Conservation (phyloP, 2,113 vertebrate species). For the Scortum barcoo region DNA sequence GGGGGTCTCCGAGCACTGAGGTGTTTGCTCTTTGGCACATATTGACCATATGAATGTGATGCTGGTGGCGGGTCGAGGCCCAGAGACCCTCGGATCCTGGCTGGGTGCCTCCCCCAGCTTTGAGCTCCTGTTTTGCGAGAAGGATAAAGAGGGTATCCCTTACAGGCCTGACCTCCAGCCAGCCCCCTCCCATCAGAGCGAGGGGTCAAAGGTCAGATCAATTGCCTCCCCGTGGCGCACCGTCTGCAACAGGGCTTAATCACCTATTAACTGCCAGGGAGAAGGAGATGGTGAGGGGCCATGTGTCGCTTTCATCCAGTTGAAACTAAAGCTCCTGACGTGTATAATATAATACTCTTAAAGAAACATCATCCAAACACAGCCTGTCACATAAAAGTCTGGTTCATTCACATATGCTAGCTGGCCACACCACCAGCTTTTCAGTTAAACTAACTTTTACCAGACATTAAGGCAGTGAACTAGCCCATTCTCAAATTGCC, state of each 20-base stretch:
- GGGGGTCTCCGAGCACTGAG: slow-evolving; percentile 38
- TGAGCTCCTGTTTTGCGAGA: slow-evolving; percentile 93
- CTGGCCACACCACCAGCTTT: too few species aligned
- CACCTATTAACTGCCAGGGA: slow-evolving; percentile 91
- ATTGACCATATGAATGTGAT: slow-evolving; percentile 76
- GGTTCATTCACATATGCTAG: neutral
- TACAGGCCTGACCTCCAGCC: slow-evolving; percentile 96
- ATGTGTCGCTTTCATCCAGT: slow-evolving; percentile 51
- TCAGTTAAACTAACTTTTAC: too few species aligned
- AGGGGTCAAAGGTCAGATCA: slow-evolving; percentile 91
- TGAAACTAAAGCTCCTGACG: slow-evolving; percentile 28
- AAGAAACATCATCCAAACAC: too few species aligned
- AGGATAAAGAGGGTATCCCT: slow-evolving; percentile 98
- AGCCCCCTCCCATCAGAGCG: slow-evolving; percentile 85
- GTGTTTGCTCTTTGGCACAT: slow-evolving; percentile 78
- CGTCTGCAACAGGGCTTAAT: slow-evolving; percentile 92
- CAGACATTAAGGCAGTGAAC: neutral
- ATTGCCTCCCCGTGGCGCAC: slow-evolving; percentile 91
- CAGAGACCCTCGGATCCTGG: slow-evolving; percentile 88
- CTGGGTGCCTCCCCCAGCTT: slow-evolving; percentile 92
- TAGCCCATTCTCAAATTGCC: neutral
- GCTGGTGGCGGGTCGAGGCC: slow-evolving; percentile 78
- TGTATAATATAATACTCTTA: neutral
- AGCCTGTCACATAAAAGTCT: too few species aligned
- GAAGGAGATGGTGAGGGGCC: slow-evolving; percentile 68